Percentiles rank a stretch among this genome's conserved stretches.
Conservation (phyloP, 2,797 vertebrate species). For the Bradypodion ventrale region DNA sequence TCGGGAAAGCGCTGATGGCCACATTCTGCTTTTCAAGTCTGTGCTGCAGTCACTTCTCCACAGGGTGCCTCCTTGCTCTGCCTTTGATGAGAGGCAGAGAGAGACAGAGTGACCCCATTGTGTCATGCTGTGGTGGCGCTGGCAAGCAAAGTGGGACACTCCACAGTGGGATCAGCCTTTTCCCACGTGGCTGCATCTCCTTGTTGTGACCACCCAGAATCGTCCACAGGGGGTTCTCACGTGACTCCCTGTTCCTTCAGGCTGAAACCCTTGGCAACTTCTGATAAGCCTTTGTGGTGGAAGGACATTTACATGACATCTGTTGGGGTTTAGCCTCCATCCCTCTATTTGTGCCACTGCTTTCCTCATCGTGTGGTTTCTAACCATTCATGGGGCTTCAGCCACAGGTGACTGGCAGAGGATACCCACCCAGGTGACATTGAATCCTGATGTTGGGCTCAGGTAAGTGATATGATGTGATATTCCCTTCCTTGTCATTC, state of each 20-base stretch:
- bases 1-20: background rate
- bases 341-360: background rate
- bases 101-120: conserved; percentile 21
- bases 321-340: background rate
- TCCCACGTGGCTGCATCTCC: background rate
- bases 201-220: background rate
- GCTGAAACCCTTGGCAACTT: background rate
- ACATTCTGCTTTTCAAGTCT: background rate
- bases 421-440: background rate
- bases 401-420: background rate
- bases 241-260: background rate
- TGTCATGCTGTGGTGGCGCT: background rate
- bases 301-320: background rate
- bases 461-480: background rate
- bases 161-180: background rate
- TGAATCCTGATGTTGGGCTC: background rate
- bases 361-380: background rate
- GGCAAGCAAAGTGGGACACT: conserved; percentile 11
- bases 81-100: background rate
- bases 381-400: background rate
- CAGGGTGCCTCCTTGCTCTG: background rate
- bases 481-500: background rate
- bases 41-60: background rate
- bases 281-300: background rate
- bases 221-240: background rate